Conservation (phyloP, 1,140 invertebrate genomes). For the Ptiloglossa arizonensis region DNA sequence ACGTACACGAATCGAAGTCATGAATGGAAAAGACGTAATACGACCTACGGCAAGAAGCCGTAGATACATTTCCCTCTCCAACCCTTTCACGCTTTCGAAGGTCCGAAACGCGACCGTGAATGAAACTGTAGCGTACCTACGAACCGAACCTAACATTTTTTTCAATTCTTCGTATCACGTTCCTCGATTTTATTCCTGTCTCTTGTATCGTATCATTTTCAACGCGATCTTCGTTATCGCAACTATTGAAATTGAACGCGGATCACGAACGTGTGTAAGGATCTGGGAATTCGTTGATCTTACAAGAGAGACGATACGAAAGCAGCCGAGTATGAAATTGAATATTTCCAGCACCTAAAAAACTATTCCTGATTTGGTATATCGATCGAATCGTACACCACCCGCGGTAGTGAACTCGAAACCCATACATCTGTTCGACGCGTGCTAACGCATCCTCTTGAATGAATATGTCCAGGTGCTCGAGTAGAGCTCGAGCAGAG, state of each 20-base stretch:
- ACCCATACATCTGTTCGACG: constrained; percentile 53
- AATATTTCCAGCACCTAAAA: too few relatives aligned
- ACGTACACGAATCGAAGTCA: constrained; percentile 41
- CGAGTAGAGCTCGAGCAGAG: too few relatives aligned
- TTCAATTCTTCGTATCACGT: too few relatives aligned
- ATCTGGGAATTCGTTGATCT: too few relatives aligned
- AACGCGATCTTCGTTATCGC: too few relatives aligned
- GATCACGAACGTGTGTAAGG: too few relatives aligned
- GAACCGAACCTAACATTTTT: too few relatives aligned
- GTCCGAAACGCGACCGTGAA: constrained; percentile 61
- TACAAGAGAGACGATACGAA: too few relatives aligned
- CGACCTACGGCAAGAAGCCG: constrained; percentile 74
- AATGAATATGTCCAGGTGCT: constrained; percentile 63
- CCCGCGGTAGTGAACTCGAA: not conserved
- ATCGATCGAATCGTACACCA: constrained; percentile 4
- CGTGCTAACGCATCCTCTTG: constrained; percentile 45
- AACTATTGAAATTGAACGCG: too few relatives aligned
- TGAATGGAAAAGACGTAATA: constrained; percentile 77
- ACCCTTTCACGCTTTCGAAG: not conserved
- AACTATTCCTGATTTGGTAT: constrained; percentile 31
- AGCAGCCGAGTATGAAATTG: too few relatives aligned
- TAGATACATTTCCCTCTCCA: constrained; percentile 63
- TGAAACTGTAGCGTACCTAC: constrained; percentile 67
- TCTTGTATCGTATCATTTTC: too few relatives aligned
- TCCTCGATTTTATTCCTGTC: too few relatives aligned